phyloP scores from a whole-genome alignment of 2,888 invertebrate genomes.

The Euproctis similis region DNA sequence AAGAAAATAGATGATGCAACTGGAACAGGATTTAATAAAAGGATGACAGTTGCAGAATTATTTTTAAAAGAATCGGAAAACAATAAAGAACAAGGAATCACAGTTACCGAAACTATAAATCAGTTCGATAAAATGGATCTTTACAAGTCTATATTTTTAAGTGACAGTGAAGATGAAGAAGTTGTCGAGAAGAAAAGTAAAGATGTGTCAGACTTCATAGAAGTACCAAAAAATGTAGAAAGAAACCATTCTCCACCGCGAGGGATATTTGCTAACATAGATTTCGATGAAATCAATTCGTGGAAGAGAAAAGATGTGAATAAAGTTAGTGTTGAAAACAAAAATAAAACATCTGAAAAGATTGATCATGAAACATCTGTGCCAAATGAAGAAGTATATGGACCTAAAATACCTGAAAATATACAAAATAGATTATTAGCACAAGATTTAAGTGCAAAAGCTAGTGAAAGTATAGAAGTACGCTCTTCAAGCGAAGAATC shows the following conservation, averaged over 20 bases:
- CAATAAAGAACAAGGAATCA: constrained; percentile 34
- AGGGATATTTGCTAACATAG: constrained; percentile 81
- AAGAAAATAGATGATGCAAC: neutral
- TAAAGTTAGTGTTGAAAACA: constrained; percentile 1
- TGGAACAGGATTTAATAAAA: constrained; percentile 34
- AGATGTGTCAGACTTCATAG: constrained; percentile 33
- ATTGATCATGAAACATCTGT: constrained; percentile 10
- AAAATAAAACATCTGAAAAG: constrained; percentile 7
- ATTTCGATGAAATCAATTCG: constrained; percentile 75
- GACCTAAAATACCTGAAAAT: constrained; percentile 76
- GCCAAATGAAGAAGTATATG: constrained; percentile 53
- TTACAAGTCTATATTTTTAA: constrained; percentile 92
- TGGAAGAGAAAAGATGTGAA: constrained; percentile 43
- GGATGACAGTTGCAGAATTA: constrained; percentile 65
- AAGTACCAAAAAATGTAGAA: constrained; percentile 70
- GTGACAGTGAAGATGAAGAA: constrained; percentile 83
- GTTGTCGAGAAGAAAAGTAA: constrained; percentile 11
- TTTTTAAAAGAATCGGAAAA: constrained; percentile 65
- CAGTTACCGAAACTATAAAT: constrained; percentile 57
- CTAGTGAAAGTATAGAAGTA: constrained; percentile 24
- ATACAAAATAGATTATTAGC: constrained; percentile 40
- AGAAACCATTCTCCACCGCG: constrained; percentile 82
- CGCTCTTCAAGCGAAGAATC: constrained; percentile 58
- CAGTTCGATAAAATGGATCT: constrained; percentile 80
- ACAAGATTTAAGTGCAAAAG: constrained; percentile 23